phyloP scores from a whole-genome alignment of 2,797 vertebrate species.

The Mus spretus region DNA sequence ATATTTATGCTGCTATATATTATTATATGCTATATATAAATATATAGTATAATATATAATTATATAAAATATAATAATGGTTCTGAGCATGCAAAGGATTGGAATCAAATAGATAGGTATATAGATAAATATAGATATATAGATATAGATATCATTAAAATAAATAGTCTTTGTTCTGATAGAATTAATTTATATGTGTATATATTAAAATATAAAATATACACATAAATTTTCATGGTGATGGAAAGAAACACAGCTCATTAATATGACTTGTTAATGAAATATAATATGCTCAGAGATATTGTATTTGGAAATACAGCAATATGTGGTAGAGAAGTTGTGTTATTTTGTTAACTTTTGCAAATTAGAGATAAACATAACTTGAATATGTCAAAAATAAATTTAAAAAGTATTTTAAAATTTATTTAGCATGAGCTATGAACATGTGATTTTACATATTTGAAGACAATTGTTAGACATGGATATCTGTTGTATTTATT shows the following conservation, averaged over 20 bases:
- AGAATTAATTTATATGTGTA: not conserved
- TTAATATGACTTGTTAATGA: not conserved
- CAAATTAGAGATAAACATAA: not conserved
- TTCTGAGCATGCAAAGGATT: too few relatives aligned
- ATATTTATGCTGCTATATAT: too few relatives aligned
- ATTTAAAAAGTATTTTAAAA: not conserved
- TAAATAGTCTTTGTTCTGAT: not conserved
- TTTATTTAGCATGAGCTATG: not conserved
- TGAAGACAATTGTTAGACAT: not conserved
- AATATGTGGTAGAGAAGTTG: not conserved
- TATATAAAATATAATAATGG: too few relatives aligned
- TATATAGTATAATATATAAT: not conserved
- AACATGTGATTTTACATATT: slow-evolving; percentile 8
- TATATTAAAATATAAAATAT: not conserved
- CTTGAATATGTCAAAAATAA: not conserved
- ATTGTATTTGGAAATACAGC: not conserved
- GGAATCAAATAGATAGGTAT: too few relatives aligned
- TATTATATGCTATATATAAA: too few relatives aligned
- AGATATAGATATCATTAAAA: not conserved
- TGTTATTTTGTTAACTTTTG: not conserved
- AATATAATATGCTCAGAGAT: not conserved
- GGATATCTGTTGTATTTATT: not conserved
- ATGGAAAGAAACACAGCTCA: not conserved
- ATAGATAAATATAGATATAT: too few relatives aligned
- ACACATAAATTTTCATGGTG: not conserved